Evolutionary conservation across 1,140 invertebrate genomes (phyloP).

Genomic region (Plectrocnemia conspersa): DNA sequence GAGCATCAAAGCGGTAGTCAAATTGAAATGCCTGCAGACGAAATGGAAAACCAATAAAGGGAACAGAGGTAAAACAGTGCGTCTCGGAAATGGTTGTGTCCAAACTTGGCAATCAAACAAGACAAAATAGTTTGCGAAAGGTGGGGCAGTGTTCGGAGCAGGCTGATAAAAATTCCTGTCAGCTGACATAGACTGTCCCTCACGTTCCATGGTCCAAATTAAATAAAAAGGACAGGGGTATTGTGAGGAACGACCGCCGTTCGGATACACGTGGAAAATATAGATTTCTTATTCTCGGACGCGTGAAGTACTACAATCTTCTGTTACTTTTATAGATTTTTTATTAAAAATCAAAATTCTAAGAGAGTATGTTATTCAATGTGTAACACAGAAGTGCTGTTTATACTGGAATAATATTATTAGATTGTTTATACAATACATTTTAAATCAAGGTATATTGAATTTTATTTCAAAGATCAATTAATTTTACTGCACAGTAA

Average conservation of each 20-base stretch:
- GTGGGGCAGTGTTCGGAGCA: too few relatives aligned
- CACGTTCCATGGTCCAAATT: conserved; percentile 31
- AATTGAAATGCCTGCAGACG: too few relatives aligned
- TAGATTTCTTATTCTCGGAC: too few relatives aligned
- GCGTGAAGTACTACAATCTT: too few relatives aligned
- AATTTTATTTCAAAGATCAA: too few relatives aligned
- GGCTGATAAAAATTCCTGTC: conserved; percentile 31
- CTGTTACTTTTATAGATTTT: conserved; percentile 1
- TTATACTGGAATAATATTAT: neutral
- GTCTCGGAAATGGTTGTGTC: conserved; percentile 11
- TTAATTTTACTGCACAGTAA: too few relatives aligned
- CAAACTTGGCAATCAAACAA: conserved; percentile 24
- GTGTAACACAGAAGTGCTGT: too few relatives aligned
- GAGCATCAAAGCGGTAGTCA: too few relatives aligned
- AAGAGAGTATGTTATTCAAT: neutral
- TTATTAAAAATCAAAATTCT: neutral
- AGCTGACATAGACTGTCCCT: conserved; percentile 28
- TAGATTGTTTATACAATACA: conserved; percentile 4
- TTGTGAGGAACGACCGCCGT: conserved; percentile 15
- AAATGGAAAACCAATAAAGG: conserved; percentile 21
- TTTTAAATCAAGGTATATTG: too few relatives aligned
- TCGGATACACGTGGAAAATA: conserved; percentile 3
- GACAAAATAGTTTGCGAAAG: conserved; percentile 17
- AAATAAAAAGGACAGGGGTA: conserved; percentile 31
- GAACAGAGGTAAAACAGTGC: neutral